Evolutionary conservation across 1,140 invertebrate genomes (phyloP).

Genomic region (Elymnias hypermnestra): DNA sequence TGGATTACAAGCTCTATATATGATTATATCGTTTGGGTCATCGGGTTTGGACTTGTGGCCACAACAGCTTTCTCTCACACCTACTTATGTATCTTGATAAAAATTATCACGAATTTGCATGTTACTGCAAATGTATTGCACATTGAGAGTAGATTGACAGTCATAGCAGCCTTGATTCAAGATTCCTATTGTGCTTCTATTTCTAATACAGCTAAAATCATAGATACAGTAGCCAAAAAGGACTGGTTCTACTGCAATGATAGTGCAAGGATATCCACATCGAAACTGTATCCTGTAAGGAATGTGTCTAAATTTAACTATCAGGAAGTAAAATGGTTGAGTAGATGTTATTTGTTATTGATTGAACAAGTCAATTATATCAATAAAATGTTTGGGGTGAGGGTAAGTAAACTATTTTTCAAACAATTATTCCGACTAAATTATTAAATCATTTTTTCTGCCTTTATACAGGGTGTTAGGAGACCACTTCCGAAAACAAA

Average conservation of each 20-base stretch:
- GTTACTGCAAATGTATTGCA: constrained; percentile 17
- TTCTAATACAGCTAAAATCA: not conserved
- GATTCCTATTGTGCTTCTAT: constrained; percentile 6
- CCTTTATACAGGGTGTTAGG: no score
- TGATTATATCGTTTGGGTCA: constrained; percentile 15
- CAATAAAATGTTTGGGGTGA: constrained; percentile 22
- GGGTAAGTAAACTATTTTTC: no score
- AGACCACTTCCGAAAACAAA: no score
- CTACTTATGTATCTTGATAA: constrained; percentile 20
- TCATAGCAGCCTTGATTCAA: constrained; percentile 15
- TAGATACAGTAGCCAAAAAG: constrained; percentile 3
- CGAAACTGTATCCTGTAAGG: constrained; percentile 2
- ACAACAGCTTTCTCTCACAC: constrained; percentile 7
- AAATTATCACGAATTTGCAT: constrained; percentile 18
- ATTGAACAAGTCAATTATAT: constrained; percentile 20
- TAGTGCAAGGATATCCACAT: not conserved
- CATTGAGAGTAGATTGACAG: constrained; percentile 14
- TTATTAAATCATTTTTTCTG: no score
- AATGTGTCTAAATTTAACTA: not conserved
- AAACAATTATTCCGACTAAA: no score
- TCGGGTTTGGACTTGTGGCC: constrained; percentile 2
- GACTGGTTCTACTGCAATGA: constrained; percentile 14
- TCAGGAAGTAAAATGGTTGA: constrained; percentile 7
- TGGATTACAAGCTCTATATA: not conserved
- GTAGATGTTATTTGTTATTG: constrained; percentile 21